Conservation (phyloP, 2,797 vertebrate genomes). For the Fundulus diaphanus region DNA sequence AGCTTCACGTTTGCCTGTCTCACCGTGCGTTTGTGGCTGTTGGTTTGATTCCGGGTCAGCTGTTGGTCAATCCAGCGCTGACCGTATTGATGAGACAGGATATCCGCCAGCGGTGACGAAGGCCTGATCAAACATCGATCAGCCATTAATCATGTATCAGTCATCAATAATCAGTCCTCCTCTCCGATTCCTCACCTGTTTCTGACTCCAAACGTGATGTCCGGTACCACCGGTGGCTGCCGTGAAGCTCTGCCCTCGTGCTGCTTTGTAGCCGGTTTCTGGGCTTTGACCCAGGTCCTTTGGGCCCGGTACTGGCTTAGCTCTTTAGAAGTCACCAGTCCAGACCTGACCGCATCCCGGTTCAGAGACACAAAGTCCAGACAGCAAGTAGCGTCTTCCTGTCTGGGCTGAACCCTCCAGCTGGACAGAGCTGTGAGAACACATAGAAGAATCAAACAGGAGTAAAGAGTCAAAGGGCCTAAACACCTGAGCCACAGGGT, state of each 20-base stretch:
- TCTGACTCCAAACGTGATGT: slow-evolving; percentile 41
- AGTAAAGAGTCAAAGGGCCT: neutral
- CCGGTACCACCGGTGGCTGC: neutral
- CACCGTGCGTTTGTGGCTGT: slow-evolving; percentile 21
- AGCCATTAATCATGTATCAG: neutral
- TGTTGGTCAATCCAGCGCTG: slow-evolving; percentile 47
- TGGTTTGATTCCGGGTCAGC: slow-evolving; percentile 23
- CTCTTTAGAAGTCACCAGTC: slow-evolving; percentile 56
- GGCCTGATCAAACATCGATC: slow-evolving; percentile 35
- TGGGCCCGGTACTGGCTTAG: slow-evolving; percentile 50
- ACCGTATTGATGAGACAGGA: slow-evolving; percentile 61
- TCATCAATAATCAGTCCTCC: neutral
- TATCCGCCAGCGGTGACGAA: slow-evolving; percentile 31
- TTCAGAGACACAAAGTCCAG: slow-evolving; percentile 62
- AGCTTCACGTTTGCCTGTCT: neutral
- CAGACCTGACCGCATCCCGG: slow-evolving; percentile 46
- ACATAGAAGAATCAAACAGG: too few relatives aligned
- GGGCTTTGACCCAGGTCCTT: neutral
- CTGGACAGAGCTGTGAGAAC: slow-evolving; percentile 52
- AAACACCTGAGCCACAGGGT: too few relatives aligned
- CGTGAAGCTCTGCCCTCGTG: neutral
- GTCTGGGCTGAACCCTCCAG: slow-evolving; percentile 39
- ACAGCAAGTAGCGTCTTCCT: rapidly evolving
- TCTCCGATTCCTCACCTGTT: slow-evolving; percentile 41
- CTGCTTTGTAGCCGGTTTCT: neutral